Evolutionary conservation across 2,113 vertebrate genomes (phyloP), one percentile per base, ranked within the genome.

Genomic region (Xiphophorus hellerii): DNA sequence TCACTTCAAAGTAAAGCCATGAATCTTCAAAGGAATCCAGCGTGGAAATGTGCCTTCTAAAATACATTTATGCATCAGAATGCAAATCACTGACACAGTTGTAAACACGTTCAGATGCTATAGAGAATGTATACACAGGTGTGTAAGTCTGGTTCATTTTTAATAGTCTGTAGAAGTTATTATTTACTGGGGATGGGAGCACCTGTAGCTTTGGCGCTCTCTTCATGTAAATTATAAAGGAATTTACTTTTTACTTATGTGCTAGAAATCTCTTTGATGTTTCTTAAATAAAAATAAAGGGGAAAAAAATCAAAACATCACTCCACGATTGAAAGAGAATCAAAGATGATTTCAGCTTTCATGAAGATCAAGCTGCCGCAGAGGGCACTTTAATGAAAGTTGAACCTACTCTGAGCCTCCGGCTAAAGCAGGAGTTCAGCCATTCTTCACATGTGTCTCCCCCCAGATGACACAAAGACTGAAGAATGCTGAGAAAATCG

Each of bases 41-140:
- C 60, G 84, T 76, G 78, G 74, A 86, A 85, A 82, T 81, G n/a
- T 39, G 58, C 51, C 73, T 73, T 74, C 68, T 76, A 79, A 82
- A 68, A 85, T 61, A 74, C 51, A 73, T 28, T 65, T 67, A 66
- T 76, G 68, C 67, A 78, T 88, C 65, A 66, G 84, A 78, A 89
- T 86, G 77, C 70, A 87, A 80, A 83, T 76, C 39, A 37, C 17
- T 65, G 30, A 12, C 71, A 68, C 20, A 7, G 29, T 62, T 27
- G 71, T 70, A 44, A 81, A 81, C 48, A 63, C n/a, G 5, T 35
- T 35, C 69, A 12, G 69, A 67, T 33, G 62, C 61, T 13, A n/a
- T 2, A 31, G 27, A 76, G 60, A 27, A 39, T 64, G 60, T 76
- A 11, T 1, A 20, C 71, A 25, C 64, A 80, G 61, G 68, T 74